Conservation (phyloP, 1,140 invertebrate species). For the Bombus difficillimus region DNA sequence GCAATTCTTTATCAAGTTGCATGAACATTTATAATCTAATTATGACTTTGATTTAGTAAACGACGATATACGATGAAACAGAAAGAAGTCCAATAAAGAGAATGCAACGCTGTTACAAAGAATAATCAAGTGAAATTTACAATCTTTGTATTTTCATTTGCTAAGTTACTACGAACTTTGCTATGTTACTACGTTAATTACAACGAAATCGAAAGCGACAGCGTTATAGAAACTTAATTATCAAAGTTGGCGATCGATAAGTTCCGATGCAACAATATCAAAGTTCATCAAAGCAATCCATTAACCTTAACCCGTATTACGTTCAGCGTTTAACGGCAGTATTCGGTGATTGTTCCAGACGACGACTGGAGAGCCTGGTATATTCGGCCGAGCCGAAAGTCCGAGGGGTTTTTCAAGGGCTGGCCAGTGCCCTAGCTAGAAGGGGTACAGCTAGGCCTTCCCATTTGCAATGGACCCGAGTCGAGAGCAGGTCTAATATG, state of each 20-base stretch:
- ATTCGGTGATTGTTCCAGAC: slow-evolving; percentile 36
- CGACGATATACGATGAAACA: no score
- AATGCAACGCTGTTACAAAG: no score
- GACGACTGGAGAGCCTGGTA: slow-evolving; percentile 19
- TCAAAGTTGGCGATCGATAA: no score
- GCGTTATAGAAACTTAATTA: neutral
- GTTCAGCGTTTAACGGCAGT: slow-evolving; percentile 1
- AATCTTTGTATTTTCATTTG: neutral
- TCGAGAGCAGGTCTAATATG: slow-evolving; percentile 73
- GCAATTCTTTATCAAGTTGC: no score
- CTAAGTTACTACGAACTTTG: no score
- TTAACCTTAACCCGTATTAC: slow-evolving; percentile 37
- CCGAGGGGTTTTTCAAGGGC: slow-evolving; percentile 60
- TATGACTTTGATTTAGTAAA: no score
- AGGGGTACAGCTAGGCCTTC: slow-evolving; percentile 53
- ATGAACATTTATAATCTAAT: no score
- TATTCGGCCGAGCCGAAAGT: slow-evolving; percentile 55
- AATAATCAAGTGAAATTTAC: no score
- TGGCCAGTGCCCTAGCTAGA: slow-evolving; percentile 53
- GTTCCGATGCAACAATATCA: neutral
- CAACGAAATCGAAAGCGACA: neutral
- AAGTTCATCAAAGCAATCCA: slow-evolving; percentile 27
- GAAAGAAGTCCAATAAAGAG: no score
- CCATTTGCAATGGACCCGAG: slow-evolving; percentile 66
- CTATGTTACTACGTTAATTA: neutral